phyloP scores from a whole-genome alignment of 2,888 invertebrate species.

The Girardia tigrina region DNA sequence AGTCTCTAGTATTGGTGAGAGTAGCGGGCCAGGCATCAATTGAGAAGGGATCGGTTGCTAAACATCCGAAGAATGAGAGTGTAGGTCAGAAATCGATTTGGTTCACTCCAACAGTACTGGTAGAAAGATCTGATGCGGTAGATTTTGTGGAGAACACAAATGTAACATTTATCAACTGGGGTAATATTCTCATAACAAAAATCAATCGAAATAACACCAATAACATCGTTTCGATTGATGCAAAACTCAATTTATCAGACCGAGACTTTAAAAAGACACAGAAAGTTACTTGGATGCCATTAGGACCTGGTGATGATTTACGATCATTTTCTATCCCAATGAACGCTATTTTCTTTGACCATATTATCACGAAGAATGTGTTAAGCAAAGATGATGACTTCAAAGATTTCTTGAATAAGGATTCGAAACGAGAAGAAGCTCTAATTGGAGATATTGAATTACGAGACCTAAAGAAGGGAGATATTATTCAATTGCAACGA shows the following conservation, averaged over 20 bases:
- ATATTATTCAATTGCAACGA: constrained; percentile 84
- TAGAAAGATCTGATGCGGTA: constrained; percentile 77
- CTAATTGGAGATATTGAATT: constrained; percentile 83
- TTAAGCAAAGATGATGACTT: constrained; percentile 93
- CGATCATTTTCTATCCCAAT: constrained; percentile 56
- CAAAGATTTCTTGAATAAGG: constrained; percentile 68
- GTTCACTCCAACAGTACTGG: constrained; percentile 62
- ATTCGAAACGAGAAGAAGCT: constrained; percentile 69
- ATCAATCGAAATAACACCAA: constrained; percentile 57
- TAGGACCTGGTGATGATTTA: constrained; percentile 43
- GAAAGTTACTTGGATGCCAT: constrained; percentile 75
- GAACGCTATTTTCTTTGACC: constrained; percentile 78
- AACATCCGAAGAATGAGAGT: constrained; percentile 33
- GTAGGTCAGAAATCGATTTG: constrained; percentile 64
- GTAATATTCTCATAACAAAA: constrained; percentile 73
- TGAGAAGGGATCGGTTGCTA: neutral
- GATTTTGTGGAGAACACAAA: constrained; percentile 71
- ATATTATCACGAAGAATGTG: constrained; percentile 80
- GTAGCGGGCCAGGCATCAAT: constrained; percentile 56
- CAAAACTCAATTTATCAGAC: constrained; percentile 70
- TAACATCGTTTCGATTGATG: constrained; percentile 60
- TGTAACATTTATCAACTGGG: constrained; percentile 94
- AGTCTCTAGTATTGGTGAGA: constrained; percentile 55
- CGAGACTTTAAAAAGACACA: constrained; percentile 86
- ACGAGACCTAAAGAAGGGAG: constrained; percentile 66